These are phyloP conservation scores for Falco columbarius DNA, from an alignment of 2,797 vertebrate genomes.

Conservation along the genomic window DNA sequence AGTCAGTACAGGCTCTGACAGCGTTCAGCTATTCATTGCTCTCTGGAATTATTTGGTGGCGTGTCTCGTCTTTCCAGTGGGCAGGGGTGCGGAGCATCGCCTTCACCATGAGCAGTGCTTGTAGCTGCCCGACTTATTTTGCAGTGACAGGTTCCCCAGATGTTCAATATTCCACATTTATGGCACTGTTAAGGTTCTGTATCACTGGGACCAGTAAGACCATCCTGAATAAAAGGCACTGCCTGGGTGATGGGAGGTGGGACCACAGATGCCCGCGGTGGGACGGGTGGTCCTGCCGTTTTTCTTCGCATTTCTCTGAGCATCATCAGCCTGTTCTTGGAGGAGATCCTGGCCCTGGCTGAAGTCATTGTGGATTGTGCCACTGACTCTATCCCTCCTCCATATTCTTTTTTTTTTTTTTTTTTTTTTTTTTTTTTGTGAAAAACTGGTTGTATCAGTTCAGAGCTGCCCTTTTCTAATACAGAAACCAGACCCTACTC, in stretches of 20 bases:
- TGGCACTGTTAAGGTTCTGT: not conserved
- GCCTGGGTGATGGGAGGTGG: not conserved
- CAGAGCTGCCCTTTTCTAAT: not conserved
- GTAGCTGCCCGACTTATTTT: accelerated
- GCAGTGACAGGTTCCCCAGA: accelerated
- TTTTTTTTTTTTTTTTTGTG: not conserved
- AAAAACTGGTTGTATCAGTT: not conserved
- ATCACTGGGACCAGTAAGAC: accelerated
- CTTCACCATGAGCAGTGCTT: accelerated
- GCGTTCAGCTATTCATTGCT: not conserved
- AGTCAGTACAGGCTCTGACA: not conserved
- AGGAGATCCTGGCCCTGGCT: not conserved
- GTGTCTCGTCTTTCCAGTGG: accelerated
- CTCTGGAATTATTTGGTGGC: not conserved
- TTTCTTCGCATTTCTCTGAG: not conserved
- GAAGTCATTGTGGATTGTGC: not conserved
- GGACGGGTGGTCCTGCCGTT: not conserved
- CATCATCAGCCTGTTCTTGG: not conserved
- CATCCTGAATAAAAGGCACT: accelerated
- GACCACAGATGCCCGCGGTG: accelerated
- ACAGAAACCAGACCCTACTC: not conserved
- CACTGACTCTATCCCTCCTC: not conserved
- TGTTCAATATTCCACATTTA: accelerated
- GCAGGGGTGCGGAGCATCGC: not conserved
- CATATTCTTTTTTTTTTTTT: accelerated